Evolutionary conservation across 2,797 vertebrate genomes (phyloP), one percentile per base, ranked within the genome.

Genomic region (Sebastes hubbsi): DNA sequence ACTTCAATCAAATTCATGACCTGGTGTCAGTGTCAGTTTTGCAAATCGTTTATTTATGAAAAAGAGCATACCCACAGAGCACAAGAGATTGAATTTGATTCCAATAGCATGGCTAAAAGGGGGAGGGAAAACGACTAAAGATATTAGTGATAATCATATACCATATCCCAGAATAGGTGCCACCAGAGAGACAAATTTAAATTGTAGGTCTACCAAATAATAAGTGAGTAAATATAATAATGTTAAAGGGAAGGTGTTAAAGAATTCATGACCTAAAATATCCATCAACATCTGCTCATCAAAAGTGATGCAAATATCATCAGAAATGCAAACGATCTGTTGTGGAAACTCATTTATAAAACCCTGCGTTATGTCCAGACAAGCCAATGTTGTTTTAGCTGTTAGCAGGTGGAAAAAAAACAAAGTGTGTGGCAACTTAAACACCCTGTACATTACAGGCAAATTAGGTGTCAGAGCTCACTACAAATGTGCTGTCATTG

Each of bases 21-120:
- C 9, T 46, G n/a, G 1, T 71, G 54, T 55, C 67, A 66, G 54
- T 54, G 12, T 59, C 13, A 22, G 22, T 16, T 90, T 85, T 83
- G 61, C 75, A 84, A 90, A 81, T 72, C 4, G 22, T 6, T 27
- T 62, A 25, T 2, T n/a, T 32, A 87, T 78, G 82, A 5, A 88
- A 88, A 89, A 52, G 14, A 75, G 65, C 20, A 55, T 0, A 75
- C 10, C 49, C 8, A 14, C 34, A 58, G 30, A 67, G 54, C 29
- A 55, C n/a, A 62, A 14, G n/a, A 22, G 1, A 25, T 10, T 55
- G 0, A 10, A 34, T 34, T 18, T 10, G 11, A 67, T 30, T 67
- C 18, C 42, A 67, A 30, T 30, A n/a, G 42, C 25, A n/a, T 30
- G n/a, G 29, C n/a, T 52, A 11, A 55, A 42, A 55, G 32, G 7